phyloP scores from a whole-genome alignment of 2,888 invertebrate genomes.

The Scaptomyza caliginosa region DNA sequence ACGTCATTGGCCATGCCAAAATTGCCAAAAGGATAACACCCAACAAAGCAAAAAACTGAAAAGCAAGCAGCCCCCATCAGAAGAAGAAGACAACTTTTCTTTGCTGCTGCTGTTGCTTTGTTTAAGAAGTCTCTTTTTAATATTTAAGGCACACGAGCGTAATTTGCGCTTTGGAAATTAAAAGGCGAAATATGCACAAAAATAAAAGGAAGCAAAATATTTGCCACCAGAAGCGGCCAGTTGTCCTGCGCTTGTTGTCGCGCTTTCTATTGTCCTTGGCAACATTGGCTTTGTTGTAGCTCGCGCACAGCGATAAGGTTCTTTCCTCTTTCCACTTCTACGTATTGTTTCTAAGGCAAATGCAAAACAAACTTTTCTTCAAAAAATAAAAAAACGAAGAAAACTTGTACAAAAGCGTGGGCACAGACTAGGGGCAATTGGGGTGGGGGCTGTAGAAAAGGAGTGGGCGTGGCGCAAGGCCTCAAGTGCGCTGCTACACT shows the following conservation, averaged over 20 bases:
- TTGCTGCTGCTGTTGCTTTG: slow-evolving; percentile 2
- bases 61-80: slow-evolving; percentile 24
- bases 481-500: slow-evolving; percentile 46
- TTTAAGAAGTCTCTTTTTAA: slow-evolving; percentile 32
- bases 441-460: background rate
- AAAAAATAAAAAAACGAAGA: background rate
- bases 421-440: slow-evolving; percentile 3
- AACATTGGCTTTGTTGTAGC: slow-evolving; percentile 50
- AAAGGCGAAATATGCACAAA: slow-evolving; percentile 65
- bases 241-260: slow-evolving; percentile 41
- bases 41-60: slow-evolving; percentile 5
- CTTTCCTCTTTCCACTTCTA: slow-evolving; percentile 25
- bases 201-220: slow-evolving; percentile 38
- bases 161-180: slow-evolving; percentile 69
- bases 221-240: slow-evolving; percentile 41
- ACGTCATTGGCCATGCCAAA: slow-evolving; percentile 58
- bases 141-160: slow-evolving; percentile 70
- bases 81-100: slow-evolving; percentile 24
- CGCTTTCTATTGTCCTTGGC: slow-evolving; percentile 57
- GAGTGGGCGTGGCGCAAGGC: slow-evolving; percentile 47
- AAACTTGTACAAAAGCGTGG: slow-evolving; percentile 36
- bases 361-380: slow-evolving; percentile 58
- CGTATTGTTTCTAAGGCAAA: slow-evolving; percentile 52
- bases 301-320: slow-evolving; percentile 50
- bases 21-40: slow-evolving; percentile 49